Base-by-base conservation (phyloP, 1,140 invertebrate genomes). In the Drosophila nikananu region DNA sequence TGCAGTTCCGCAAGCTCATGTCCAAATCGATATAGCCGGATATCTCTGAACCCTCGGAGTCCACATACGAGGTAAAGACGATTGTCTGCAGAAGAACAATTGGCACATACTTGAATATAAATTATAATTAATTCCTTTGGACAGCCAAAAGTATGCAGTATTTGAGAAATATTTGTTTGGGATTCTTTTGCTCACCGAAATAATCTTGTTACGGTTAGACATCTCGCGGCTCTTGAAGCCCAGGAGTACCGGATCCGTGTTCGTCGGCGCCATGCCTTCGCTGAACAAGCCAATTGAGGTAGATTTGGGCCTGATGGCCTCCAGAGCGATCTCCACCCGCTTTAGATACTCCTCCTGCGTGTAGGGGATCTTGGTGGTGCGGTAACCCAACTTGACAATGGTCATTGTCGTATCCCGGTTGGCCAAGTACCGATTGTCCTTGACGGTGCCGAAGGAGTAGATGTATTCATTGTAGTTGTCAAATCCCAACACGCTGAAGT, bases 21-120 rank as follows among this genome's bases (percentile, higher is more conserved):
- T 78, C 92, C 70, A 89, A 78, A 30, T 93, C 92, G 6, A 93
- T 72, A 42, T 93, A 93, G 2, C 83, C 86, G 0, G 92, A 91
- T 19, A 86, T 70, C 21, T 93, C 87, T 1, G 84, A 91, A 1
- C 92, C 86, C 8, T 80, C 68, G 6, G 35, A 27, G 21, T 72
- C 27, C 1, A 59, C 46, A 51, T 65, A 79, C 1, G 81, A 77
- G 2, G 84, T 59, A 39, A 92, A 93, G 5, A 92, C 87, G 12
- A 93, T 93, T 19, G 92, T 92, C 92, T 93, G 25, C 10, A 6
- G 2, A 23, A 25, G 37, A 42, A 27, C 4, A 9, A 12, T 7
- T 27, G 27, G 25, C 25, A 27, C 30, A 32, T 1, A 35, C 4
- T 61, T 17, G 0, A 17, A 49, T 30, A 17, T 19, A 19, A 19